Evolutionary conservation across 2,113 vertebrate species (phyloP), one percentile per base, ranked within the genome.

Genomic region (Neopipo cinnamomea): DNA sequence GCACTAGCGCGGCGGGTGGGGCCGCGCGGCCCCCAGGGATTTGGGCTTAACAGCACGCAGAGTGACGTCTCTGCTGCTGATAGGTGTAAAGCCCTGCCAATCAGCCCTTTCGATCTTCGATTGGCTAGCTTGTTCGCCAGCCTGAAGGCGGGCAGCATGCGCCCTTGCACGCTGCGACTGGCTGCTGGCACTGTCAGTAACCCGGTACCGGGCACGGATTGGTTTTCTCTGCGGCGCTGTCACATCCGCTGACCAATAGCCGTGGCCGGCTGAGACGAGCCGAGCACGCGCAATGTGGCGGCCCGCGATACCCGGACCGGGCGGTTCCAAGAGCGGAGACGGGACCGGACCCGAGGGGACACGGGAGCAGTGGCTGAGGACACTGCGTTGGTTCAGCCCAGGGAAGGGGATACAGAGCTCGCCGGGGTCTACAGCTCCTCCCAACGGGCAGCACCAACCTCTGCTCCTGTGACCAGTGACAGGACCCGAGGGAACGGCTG

Each of bases 141-240:
- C 17, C 12, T 11, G 31, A 18, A 25, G 47, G 28, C 1, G 37
- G 55, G 33, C 7, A 7, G 16, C 11, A 31, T 2, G 10, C 4
- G 1, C 0, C 4, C 3, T 0, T 31, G 2, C 42, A 0, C 8
- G 2, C 5, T 25, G 3, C 0, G 68, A 93, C 13, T 76, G 80
- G 80, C 9, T 84, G 6, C 0, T 0, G 5, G 0, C 0, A 0
- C 20, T 73, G 90, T n/a, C 90, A 61, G 23, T 89, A 50, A 44
- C 1, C 0, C 3, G 0, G 0, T 1, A 0, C 2, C 6, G 1
- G 8, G 6, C 31, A 5, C 4, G 2, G 63, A 95, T 47, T 94
- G 76, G 90, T 22, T 80, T 1, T 14, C 1, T 1, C 17, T 4
- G 3, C 5, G 1, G 30, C 0, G 4, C 80, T 76, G 72, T 84